These are phyloP conservation scores for Parnassius glacialis DNA, from an alignment of 2,888 invertebrate species.

Conservation along the genomic window DNA sequence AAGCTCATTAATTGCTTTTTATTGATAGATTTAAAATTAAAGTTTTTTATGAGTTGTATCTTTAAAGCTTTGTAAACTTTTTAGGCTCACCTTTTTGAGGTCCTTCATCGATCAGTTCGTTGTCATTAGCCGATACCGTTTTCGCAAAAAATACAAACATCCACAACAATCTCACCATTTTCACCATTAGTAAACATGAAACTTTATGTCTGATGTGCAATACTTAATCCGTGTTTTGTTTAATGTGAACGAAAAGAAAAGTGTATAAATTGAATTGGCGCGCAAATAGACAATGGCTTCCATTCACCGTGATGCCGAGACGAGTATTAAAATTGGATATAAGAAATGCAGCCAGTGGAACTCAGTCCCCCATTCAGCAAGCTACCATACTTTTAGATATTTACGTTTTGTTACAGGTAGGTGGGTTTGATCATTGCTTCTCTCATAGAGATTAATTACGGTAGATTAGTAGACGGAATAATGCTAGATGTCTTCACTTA, in stretches of 20 bases:
- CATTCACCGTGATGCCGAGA: conserved; percentile 62
- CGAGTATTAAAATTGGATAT: conserved; percentile 63
- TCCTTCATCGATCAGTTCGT: conserved; percentile 57
- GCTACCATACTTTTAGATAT: conserved; percentile 35
- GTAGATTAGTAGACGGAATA: conserved; percentile 66
- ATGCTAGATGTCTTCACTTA: conserved; percentile 31
- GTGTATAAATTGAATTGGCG: conserved; percentile 48
- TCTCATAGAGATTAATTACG: conserved; percentile 30
- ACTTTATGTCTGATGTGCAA: conserved; percentile 41
- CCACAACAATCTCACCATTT: conserved; percentile 78
- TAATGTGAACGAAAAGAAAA: conserved; percentile 37
- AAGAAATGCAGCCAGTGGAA: conserved; percentile 71
- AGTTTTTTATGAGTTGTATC: no score
- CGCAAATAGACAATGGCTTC: conserved; percentile 51
- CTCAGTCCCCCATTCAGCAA: conserved; percentile 66
- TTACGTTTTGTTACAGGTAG: conserved; percentile 44
- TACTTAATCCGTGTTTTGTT: conserved; percentile 25
- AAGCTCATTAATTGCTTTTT: not conserved
- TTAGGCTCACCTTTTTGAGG: conserved; percentile 59
- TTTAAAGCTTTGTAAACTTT: not conserved
- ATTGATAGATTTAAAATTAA: no score
- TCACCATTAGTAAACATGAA: conserved; percentile 63
- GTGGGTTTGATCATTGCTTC: conserved; percentile 11
- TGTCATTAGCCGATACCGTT: conserved; percentile 71
- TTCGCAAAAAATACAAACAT: conserved; percentile 74